Evolutionary conservation across 1,140 invertebrate species (phyloP).

Genomic region (Dermatophagoides farinae): DNA sequence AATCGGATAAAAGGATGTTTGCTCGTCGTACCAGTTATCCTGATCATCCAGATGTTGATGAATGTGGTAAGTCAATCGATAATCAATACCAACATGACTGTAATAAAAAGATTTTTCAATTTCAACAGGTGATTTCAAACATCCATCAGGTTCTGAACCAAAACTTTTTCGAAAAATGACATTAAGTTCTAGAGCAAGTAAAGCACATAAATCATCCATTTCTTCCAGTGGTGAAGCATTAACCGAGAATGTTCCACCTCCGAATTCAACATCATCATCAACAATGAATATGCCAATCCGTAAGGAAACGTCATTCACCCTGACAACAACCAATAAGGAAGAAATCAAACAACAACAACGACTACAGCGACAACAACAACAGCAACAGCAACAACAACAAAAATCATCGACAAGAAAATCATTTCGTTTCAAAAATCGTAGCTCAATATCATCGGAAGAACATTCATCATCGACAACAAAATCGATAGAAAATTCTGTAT

Average conservation of each 20-base stretch:
- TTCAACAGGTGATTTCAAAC: background rate
- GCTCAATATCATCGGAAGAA: too few relatives aligned
- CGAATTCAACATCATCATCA: background rate
- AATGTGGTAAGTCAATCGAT: conserved; percentile 17
- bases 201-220: conserved; percentile 6
- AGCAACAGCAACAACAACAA: background rate
- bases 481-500: too few relatives aligned
- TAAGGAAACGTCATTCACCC: background rate
- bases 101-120: background rate
- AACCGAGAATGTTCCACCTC: conserved; percentile 14
- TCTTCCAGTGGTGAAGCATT: conserved; percentile 13
- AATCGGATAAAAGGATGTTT: conserved; percentile 18
- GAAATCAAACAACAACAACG: background rate
- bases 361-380: background rate
- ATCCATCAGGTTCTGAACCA: conserved; percentile 12
- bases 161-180: conserved; percentile 6
- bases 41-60: conserved; percentile 17
- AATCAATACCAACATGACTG: too few relatives aligned
- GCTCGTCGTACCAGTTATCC: conserved; percentile 25
- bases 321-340: background rate
- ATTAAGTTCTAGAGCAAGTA: conserved; percentile 3
- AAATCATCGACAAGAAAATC: background rate
- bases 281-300: background rate
- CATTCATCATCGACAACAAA: too few relatives aligned
- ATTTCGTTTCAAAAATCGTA: too few relatives aligned